phyloP scores from a whole-genome alignment of 2,888 invertebrate species.

The Micoletzkya japonica region DNA sequence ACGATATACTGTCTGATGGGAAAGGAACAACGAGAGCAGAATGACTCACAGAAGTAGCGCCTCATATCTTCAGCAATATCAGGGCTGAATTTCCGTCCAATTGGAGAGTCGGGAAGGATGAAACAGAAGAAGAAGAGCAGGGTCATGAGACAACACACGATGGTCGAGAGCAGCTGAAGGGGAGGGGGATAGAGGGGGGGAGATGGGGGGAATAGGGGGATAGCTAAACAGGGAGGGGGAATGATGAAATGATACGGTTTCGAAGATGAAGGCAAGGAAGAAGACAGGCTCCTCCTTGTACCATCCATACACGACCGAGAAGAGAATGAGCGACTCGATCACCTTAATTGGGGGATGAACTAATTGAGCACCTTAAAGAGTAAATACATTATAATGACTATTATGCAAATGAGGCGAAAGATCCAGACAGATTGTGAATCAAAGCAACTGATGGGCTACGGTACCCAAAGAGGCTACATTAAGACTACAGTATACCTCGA shows the following conservation, averaged over 20 bases:
- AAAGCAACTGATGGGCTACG: too few species aligned
- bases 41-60: conserved; percentile 9
- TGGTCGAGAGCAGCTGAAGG: conserved; percentile 12
- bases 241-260: conserved; percentile 7
- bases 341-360: not conserved
- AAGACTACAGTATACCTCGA: not conserved
- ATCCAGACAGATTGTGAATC: not conserved
- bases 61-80: not conserved
- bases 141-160: not conserved
- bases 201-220: not conserved
- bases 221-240: not conserved
- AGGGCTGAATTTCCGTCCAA: not conserved
- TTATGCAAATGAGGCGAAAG: not conserved
- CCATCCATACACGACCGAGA: conserved; percentile 10
- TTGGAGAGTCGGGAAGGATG: conserved; percentile 11
- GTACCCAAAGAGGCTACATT: too few species aligned
- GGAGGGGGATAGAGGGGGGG: not conserved
- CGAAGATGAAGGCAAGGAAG: conserved; percentile 19
- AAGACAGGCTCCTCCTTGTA: conserved; percentile 20
- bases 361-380: not conserved
- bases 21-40: not conserved
- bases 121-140: conserved; percentile 16
- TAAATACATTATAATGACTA: not conserved
- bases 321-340: conserved; percentile 6
- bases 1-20: not conserved